phyloP scores from a whole-genome alignment of 1,140 invertebrate genomes.

The Andricus grossulariae region DNA sequence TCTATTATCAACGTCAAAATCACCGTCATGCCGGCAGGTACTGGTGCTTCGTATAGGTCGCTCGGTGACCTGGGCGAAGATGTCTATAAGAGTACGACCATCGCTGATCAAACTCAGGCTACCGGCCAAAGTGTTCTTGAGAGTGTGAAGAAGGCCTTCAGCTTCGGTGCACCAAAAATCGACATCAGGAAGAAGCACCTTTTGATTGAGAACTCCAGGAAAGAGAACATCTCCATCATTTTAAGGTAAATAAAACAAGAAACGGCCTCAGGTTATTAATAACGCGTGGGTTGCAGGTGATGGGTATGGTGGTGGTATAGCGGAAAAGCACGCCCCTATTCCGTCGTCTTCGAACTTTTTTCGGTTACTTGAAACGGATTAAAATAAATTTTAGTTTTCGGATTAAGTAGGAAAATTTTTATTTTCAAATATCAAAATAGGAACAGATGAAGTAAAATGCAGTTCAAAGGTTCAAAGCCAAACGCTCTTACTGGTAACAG shows the following conservation, averaged over 20 bases:
- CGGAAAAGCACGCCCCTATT: not conserved
- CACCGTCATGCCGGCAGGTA: conserved; percentile 77
- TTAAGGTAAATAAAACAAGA: conserved; percentile 74
- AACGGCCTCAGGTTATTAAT: not conserved
- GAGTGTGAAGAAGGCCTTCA: conserved; percentile 80
- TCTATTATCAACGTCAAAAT: conserved; percentile 45
- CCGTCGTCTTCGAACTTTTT: not conserved
- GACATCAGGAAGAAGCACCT: conserved; percentile 76
- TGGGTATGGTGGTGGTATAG: not conserved
- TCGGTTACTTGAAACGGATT: not conserved
- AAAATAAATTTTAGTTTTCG: too few species aligned
- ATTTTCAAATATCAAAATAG: too few species aligned
- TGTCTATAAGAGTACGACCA: conserved; percentile 81
- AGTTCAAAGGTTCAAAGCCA: too few species aligned
- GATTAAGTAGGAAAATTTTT: too few species aligned
- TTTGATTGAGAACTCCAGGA: conserved; percentile 73
- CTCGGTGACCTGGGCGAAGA: conserved; percentile 78
- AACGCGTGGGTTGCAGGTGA: too few species aligned
- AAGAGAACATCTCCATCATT: conserved; percentile 74
- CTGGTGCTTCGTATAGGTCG: conserved; percentile 80
- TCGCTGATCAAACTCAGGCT: conserved; percentile 76
- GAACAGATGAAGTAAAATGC: too few species aligned
- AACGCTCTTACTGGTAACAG: too few species aligned
- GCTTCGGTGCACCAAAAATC: conserved; percentile 74
- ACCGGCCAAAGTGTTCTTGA: conserved; percentile 77